phyloP scores from a whole-genome alignment of 2,113 vertebrate species.

The Hippocampus abdominalis region DNA sequence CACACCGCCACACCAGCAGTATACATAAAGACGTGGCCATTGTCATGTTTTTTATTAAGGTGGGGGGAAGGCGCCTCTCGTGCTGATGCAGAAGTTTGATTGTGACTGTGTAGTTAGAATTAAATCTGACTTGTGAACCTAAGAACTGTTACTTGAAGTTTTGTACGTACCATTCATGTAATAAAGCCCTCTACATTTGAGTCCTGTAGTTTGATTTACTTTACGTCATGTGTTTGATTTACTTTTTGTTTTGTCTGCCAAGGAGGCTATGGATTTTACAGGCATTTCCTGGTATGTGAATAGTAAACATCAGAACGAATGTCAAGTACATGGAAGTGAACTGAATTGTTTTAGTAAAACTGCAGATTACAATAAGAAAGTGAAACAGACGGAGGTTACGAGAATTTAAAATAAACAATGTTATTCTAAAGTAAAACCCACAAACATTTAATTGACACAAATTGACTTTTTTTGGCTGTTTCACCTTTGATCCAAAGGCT shows the following conservation, averaged over 20 bases:
- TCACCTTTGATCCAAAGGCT: background rate
- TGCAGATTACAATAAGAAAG: background rate
- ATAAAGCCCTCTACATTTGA: constrained; percentile 73
- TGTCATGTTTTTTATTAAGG: background rate
- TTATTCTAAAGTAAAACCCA: background rate
- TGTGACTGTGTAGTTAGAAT: constrained; percentile 27
- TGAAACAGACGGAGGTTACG: background rate
- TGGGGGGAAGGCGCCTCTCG: constrained; percentile 4
- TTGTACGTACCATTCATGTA: constrained; percentile 66
- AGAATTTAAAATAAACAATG: background rate
- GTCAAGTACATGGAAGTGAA: constrained; percentile 17
- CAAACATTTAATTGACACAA: background rate
- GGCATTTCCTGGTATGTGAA: no score
- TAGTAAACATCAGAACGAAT: background rate
- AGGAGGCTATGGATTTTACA: background rate
- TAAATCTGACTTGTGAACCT: constrained; percentile 43
- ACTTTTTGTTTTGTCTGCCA: background rate
- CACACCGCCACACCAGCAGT: constrained; percentile 28
- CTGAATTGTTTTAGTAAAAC: background rate
- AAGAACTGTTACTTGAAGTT: constrained; percentile 65
- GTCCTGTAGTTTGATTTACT: constrained; percentile 9
- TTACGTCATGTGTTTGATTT: background rate
- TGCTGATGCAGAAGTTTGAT: constrained; percentile 24
- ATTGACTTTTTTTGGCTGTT: background rate
- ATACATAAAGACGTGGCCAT: constrained; percentile 13